Evolutionary conservation across 2,113 vertebrate species (phyloP).

Genomic region (Tapirus terrestris): DNA sequence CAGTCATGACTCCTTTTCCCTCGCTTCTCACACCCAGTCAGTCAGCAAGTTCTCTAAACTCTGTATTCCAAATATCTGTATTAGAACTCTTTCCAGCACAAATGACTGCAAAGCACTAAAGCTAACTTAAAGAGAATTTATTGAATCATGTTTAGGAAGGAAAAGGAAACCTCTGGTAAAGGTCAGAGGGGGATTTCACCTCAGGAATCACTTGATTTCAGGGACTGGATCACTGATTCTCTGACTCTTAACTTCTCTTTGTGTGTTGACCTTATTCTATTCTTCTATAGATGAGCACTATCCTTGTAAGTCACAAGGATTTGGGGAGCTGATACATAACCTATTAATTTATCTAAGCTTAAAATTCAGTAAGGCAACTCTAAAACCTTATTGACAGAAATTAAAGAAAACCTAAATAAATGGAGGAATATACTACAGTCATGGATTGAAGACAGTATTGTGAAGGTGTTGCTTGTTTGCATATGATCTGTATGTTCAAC

Average conservation of each 20-base stretch:
- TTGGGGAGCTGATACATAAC: background rate
- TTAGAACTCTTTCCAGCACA: background rate
- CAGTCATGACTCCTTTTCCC: background rate
- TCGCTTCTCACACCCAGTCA: background rate
- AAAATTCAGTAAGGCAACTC: slow-evolving; percentile 31
- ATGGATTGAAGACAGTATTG: background rate
- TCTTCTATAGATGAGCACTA: background rate
- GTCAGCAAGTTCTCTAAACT: background rate
- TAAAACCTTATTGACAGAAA: background rate
- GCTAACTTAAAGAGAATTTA: background rate
- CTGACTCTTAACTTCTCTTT: background rate
- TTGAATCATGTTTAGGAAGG: background rate
- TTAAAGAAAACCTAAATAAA: background rate
- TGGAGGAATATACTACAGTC: background rate
- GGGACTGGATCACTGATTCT: background rate
- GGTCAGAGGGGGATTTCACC: background rate
- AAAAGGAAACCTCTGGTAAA: background rate
- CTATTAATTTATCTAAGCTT: slow-evolving; percentile 19
- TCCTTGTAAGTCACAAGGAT: slow-evolving; percentile 7
- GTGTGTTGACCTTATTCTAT: background rate
- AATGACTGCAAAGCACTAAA: background rate
- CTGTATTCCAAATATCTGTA: background rate
- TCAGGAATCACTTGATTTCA: background rate
- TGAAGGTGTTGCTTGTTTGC: background rate
- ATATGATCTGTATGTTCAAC: background rate